phyloP scores from a whole-genome alignment of 2,888 invertebrate genomes.

The Schizotus pectinicornis region DNA sequence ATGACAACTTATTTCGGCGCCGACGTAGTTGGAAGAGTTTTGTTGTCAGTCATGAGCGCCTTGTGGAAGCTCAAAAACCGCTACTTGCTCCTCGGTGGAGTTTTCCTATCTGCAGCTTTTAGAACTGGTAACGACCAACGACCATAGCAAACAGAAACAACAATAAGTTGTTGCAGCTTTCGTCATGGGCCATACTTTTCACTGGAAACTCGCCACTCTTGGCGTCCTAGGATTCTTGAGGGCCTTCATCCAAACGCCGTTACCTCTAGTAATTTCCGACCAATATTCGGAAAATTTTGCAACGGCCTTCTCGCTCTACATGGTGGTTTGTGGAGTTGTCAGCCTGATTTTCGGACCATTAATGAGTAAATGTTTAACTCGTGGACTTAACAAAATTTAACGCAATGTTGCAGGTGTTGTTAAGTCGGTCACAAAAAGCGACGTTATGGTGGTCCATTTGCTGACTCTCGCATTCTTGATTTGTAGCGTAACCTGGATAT shows the following conservation, averaged over 20 bases:
- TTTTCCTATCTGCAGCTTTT: constrained; percentile 69
- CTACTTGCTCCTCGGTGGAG: constrained; percentile 69
- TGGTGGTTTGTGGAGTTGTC: constrained; percentile 72
- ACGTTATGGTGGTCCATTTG: constrained; percentile 70
- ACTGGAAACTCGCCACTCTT: constrained; percentile 66
- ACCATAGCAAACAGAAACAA: constrained; percentile 1
- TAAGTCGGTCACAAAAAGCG: constrained; percentile 68
- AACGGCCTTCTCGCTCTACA: constrained; percentile 75
- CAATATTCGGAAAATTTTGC: constrained; percentile 73
- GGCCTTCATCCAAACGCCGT: constrained; percentile 72
- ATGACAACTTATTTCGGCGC: constrained; percentile 74
- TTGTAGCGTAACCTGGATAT: constrained; percentile 72
- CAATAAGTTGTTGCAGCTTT: constrained; percentile 61
- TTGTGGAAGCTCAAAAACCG: constrained; percentile 68
- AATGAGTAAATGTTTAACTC: constrained; percentile 63
- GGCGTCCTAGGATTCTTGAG: constrained; percentile 71
- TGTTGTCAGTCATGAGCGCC: constrained; percentile 67
- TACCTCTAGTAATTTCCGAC: constrained; percentile 75
- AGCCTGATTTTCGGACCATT: constrained; percentile 73
- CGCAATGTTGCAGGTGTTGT: constrained; percentile 62
- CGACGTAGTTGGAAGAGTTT: constrained; percentile 70
- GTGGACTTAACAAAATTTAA: constrained; percentile 59
- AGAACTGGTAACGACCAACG: constrained; percentile 64
- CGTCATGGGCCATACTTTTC: constrained; percentile 62
- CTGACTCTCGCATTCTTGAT: constrained; percentile 70